Base-by-base conservation (phyloP, 2,888 invertebrate species). In the Chrysolina americana region DNA sequence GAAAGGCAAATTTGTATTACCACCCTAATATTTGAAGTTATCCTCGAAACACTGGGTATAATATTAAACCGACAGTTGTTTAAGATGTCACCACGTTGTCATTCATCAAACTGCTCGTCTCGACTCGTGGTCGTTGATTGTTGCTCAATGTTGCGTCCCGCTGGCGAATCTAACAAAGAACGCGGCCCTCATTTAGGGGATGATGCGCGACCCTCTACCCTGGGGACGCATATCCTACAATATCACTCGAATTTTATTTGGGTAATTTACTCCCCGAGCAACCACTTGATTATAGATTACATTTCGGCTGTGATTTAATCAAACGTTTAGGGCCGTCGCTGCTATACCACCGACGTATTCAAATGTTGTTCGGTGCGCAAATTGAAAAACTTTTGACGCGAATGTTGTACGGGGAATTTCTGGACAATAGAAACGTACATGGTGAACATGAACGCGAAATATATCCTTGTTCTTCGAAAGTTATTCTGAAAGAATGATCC, bases 181-280 rank as follows among this genome's bases (percentile, higher is more conserved):
- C 71, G 70, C 53, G 68, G 65, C 78, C 76, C 74, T 71, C 70
- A 71, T 76, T 78, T 78, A 72, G 71, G 76, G 76, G 75, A 68
- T 56, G 69, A 65, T 65, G 53, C 56, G 44, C 69, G 36, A 65
- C 70, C 63, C 74, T 75, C 75, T 66, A 68, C 84, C 80, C 84
- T 75, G 65, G 85, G 84, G 84, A 84, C 78, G 75, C 80, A 80
- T 82, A 82, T 82, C 81, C 82, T 83, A 78, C 80, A 78, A 81
- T 82, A 83, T 84, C 83, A 82, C 82, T 82, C 81, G 80, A 82
- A 81, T 82, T 84, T 84, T 83, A 84, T 83, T 85, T 81, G 82
- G 84, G 81, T 80, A 84, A 85, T 84, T 84, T 83, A 83, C 77
- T 75, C 71, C 76, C 75, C 76, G 76, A 81, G 79, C 80, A 70